phyloP scores from a whole-genome alignment of 2,797 vertebrate species.

The Lagocephalus sceleratus region DNA sequence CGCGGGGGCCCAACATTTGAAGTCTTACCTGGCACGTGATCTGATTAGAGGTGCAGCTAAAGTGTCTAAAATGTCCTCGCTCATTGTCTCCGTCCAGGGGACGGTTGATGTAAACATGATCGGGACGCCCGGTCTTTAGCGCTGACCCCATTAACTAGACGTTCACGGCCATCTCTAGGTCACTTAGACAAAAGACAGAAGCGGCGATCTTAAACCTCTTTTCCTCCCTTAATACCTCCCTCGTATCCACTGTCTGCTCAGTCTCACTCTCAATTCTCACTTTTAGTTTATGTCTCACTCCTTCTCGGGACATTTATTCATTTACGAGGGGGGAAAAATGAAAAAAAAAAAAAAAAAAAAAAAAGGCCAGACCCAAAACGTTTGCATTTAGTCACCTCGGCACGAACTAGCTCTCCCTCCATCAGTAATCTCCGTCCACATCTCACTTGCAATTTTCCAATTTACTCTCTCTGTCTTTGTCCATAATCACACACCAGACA shows the following conservation, averaged over 20 bases:
- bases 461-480: constrained; percentile 41
- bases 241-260: constrained; percentile 6
- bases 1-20: constrained; percentile 11
- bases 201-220: constrained; percentile 19
- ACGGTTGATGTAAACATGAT: constrained; percentile 43
- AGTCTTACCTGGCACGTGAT: no score
- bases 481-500: constrained; percentile 63
- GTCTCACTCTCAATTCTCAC: constrained; percentile 4
- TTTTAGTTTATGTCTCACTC: constrained; percentile 4
- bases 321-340: no score
- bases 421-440: constrained; percentile 34
- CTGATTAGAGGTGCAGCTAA: no score
- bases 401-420: constrained; percentile 1
- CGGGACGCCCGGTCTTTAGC: constrained; percentile 26
- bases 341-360: constrained; percentile 16
- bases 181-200: constrained; percentile 48
- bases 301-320: constrained; percentile 40
- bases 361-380: constrained; percentile 16
- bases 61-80: neutral
- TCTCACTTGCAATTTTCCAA: constrained; percentile 43
- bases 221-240: constrained; percentile 1
- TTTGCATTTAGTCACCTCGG: constrained; percentile 33
- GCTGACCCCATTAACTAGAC: constrained; percentile 57
- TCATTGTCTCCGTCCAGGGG: constrained; percentile 32
- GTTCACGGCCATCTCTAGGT: constrained; percentile 46